Evolutionary conservation across 2,113 vertebrate genomes (phyloP).

Genomic region (Bubo blakistoni): DNA sequence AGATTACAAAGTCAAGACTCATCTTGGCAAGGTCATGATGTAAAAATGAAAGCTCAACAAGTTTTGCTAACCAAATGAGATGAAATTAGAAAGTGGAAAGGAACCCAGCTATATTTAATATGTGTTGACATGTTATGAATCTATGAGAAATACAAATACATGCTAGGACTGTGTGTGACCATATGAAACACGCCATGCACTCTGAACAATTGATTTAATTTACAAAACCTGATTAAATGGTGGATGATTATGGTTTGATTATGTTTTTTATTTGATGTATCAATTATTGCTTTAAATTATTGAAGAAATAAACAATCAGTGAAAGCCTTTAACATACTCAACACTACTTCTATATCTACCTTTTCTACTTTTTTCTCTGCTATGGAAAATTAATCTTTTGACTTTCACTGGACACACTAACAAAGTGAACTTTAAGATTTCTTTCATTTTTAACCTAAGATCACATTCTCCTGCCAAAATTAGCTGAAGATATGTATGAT

Average conservation of each 20-base stretch:
- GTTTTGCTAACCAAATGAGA: neutral
- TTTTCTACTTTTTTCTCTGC: neutral
- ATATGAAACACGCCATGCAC: neutral
- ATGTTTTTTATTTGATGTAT: neutral
- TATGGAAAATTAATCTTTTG: neutral
- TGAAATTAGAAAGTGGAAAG: neutral
- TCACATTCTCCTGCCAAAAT: neutral
- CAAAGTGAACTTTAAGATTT: neutral
- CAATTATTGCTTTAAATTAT: neutral
- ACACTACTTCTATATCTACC: neutral
- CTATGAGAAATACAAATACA: neutral
- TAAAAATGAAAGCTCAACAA: neutral
- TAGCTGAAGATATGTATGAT: neutral
- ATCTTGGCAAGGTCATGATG: neutral
- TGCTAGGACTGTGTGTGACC: neutral
- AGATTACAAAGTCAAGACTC: neutral
- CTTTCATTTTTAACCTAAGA: neutral
- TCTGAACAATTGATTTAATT: neutral
- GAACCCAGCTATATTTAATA: neutral
- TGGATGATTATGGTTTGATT: neutral
- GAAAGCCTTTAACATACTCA: neutral
- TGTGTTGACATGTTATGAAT: neutral
- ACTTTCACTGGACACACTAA: neutral
- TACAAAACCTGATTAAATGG: neutral
- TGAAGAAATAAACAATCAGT: neutral